Evolutionary conservation across 1,140 invertebrate species (phyloP), one percentile per base, ranked within the genome.

Genomic region (Spodoptera frugiperda): DNA sequence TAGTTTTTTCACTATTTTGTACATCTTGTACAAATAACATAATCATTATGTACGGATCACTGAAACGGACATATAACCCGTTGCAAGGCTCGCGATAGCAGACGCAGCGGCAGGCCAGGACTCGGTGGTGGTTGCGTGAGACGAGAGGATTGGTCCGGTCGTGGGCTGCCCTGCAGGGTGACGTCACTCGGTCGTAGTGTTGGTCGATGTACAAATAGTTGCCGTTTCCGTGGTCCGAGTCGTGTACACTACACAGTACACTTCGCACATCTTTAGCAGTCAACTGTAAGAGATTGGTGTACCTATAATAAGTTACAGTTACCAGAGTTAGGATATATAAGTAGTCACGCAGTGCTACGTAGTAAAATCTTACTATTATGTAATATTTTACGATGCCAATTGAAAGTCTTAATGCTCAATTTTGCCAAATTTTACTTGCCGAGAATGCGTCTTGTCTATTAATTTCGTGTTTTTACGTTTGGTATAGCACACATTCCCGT

Each of bases 351-450:
- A 86, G 84, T 82, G 85, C 88, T 91, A 85, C 90, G 78, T 87
- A 89, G 88, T 88, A 79, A 84, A 87, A 80, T 86, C 83, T 86
- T 88, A 87, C 84, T 84, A 77, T 81, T 57, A 82, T 85, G 80
- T 90, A 86, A 86, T 85, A 79, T 82, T 86, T 84, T 87, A 87
- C 81, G 85, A 92, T 87, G 90, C 89, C 91, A 92, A 93, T 89
- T 80, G 84, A 91, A 91, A 84, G 87, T 90, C 86, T 91, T 86
- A 89, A 94, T 94, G 92, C 92, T 94, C 92, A 94, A 94, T 92
- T 91, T 93, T 94, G 92, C 92, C 92, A 94, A 94, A 94, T 93
- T 92, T 89, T 89, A 92, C 91, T 93, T 94, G 92, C 92, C 92
- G 90, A 84, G 73, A 89, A 89, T 77, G 78, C 80, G 86, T 92